These are phyloP conservation scores for Dromiciops gliroides DNA, from an alignment of 2,113 vertebrate genomes.

Conservation along the genomic window DNA sequence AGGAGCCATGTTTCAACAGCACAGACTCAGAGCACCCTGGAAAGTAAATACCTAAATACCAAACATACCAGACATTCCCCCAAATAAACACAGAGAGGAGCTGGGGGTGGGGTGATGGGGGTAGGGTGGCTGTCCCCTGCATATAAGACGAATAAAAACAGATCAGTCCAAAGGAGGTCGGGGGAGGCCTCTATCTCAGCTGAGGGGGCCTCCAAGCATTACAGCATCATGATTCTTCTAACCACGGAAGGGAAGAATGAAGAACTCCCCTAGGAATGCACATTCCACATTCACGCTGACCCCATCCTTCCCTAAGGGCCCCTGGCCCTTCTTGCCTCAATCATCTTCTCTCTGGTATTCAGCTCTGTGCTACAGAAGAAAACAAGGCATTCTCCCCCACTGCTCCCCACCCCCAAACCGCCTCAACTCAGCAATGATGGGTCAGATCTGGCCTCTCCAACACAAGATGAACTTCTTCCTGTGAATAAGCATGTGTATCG, in stretches of 20 bases:
- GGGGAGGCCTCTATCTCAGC: background rate
- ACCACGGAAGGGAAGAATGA: background rate
- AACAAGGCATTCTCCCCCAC: background rate
- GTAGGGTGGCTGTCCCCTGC: background rate
- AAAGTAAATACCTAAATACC: slow-evolving; percentile 80
- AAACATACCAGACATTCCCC: slow-evolving; percentile 81
- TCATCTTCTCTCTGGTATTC: background rate
- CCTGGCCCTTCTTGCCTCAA: background rate
- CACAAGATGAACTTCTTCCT: background rate
- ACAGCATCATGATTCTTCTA: background rate
- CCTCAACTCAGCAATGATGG: background rate
- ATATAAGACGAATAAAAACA: background rate
- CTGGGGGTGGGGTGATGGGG: background rate
- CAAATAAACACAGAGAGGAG: slow-evolving; percentile 54
- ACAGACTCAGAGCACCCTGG: slow-evolving; percentile 74
- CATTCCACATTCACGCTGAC: background rate
- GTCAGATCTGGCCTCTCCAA: background rate
- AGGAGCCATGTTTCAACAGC: slow-evolving; percentile 72
- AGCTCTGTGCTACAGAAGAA: background rate
- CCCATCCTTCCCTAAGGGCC: background rate
- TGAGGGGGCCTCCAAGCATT: background rate
- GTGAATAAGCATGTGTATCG: background rate
- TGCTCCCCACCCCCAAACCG: no score
- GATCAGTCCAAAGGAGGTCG: background rate
- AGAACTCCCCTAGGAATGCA: slow-evolving; percentile 29